A percentile compares a stretch with the other conserved stretches of the same genome.
Conservation (phyloP, 1,140 invertebrate species). For the Bombus picipes region DNA sequence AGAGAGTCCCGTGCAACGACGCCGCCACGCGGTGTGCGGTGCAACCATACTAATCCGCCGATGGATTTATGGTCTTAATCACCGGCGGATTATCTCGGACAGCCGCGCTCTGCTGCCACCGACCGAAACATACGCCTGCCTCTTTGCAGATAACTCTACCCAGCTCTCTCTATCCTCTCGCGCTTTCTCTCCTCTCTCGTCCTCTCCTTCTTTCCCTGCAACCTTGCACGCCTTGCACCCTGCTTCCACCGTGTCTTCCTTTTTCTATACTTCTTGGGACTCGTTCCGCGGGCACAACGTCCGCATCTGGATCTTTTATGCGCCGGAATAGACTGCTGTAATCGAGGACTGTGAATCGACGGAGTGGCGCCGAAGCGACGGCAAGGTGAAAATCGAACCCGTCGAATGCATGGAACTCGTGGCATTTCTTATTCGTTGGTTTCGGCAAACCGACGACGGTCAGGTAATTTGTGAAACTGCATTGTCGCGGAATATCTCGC, state of each 20-base stretch:
- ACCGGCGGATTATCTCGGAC: slow-evolving; percentile 84
- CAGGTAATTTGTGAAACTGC: not conserved
- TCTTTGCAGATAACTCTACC: slow-evolving; percentile 81
- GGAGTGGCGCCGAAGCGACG: not conserved
- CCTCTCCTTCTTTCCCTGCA: not conserved
- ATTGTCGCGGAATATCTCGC: not conserved
- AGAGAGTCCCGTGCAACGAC: slow-evolving; percentile 49
- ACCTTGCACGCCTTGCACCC: not conserved
- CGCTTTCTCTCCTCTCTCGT: not conserved
- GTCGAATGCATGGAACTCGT: too few relatives aligned
- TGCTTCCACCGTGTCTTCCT: not conserved
- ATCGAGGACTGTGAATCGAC: not conserved
- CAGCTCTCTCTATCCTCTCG: slow-evolving; percentile 31
- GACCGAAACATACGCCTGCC: slow-evolving; percentile 81
- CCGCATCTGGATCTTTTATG: slow-evolving; percentile 27
- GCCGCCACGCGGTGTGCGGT: slow-evolving; percentile 72
- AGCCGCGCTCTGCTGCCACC: slow-evolving; percentile 78
- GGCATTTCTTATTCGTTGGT: not conserved
- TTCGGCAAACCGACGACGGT: not conserved
- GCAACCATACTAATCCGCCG: slow-evolving; percentile 82
- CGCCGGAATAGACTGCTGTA: not conserved
- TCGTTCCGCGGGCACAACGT: not conserved
- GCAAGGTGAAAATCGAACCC: not conserved
- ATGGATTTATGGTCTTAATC: slow-evolving; percentile 87
- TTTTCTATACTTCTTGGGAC: not conserved